A percentile compares a stretch with the other conserved stretches of the same genome.
Conservation (phyloP, 2,797 vertebrate species). For the Myotis pilosus region DNA sequence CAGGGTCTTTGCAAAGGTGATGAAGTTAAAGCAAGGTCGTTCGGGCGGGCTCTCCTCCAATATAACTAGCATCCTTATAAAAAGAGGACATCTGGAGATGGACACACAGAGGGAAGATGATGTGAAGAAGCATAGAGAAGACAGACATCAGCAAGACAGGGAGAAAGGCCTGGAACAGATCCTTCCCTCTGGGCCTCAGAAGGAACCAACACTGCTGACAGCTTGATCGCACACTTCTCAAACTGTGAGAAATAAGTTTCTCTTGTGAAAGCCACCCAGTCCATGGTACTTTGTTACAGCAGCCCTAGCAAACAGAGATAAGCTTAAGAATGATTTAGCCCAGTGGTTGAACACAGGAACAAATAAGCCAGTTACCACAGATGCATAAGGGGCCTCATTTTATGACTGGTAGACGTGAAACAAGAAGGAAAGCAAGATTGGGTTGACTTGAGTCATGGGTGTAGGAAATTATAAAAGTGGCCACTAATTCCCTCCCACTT, state of each 20-base stretch:
- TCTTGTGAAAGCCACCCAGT: background rate
- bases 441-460: background rate
- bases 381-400: background rate
- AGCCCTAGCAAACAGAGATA: background rate
- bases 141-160: background rate
- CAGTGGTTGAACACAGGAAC: background rate
- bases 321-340: background rate
- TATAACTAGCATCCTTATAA: background rate
- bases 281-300: background rate
- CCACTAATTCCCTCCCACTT: background rate
- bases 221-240: background rate
- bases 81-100: background rate
- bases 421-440: background rate
- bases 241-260: background rate
- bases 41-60: background rate
- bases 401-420: background rate
- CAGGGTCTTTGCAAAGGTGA: background rate
- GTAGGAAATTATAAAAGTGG: background rate
- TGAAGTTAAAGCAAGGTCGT: background rate
- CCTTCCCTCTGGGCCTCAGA: background rate
- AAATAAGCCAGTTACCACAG: background rate
- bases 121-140: background rate
- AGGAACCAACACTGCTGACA: background rate
- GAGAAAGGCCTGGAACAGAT: background rate
- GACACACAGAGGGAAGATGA: background rate